These are phyloP conservation scores for Scaptomyza montana DNA, from an alignment of 1,140 invertebrate genomes.

Conservation along the genomic window DNA sequence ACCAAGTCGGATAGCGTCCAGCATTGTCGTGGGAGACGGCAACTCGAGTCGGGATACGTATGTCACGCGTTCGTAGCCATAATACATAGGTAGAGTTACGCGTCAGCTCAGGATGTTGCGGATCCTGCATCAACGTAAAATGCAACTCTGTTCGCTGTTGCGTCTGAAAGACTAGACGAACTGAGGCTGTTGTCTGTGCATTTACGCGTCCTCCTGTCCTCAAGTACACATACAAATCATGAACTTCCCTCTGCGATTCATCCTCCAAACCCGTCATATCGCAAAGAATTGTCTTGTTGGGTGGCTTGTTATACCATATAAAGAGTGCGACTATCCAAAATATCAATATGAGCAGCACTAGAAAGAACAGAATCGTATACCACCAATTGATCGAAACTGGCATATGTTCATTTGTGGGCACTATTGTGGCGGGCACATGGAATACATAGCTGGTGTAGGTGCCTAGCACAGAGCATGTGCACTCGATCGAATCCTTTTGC, in stretches of 20 bases:
- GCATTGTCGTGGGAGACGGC: slow-evolving; percentile 44
- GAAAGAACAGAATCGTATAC: neutral
- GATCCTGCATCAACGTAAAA: slow-evolving; percentile 48
- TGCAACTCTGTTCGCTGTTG: neutral
- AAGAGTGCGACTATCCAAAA: slow-evolving; percentile 8
- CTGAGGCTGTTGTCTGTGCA: slow-evolving; percentile 44
- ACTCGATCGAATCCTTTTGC: neutral
- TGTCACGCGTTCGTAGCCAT: slow-evolving; percentile 47
- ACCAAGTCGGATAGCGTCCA: slow-evolving; percentile 60
- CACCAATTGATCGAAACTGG: neutral
- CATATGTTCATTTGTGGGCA: neutral
- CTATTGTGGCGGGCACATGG: slow-evolving; percentile 8
- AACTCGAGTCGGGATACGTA: slow-evolving; percentile 49
- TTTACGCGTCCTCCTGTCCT: slow-evolving; percentile 45
- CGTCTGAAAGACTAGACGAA: slow-evolving; percentile 23
- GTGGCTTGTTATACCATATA: slow-evolving; percentile 3
- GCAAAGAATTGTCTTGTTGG: slow-evolving; percentile 26
- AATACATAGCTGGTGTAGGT: slow-evolving; percentile 55
- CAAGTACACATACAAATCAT: slow-evolving; percentile 45
- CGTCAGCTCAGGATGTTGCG: slow-evolving; percentile 17
- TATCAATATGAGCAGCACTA: neutral
- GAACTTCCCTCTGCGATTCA: slow-evolving; percentile 14
- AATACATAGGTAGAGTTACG: slow-evolving; percentile 39
- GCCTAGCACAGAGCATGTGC: slow-evolving; percentile 37
- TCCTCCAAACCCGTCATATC: slow-evolving; percentile 11